A percentile compares a stretch with the other conserved stretches of the same genome.
phyloP scores from a whole-genome alignment of 2,797 vertebrate genomes.

The Micropoecilia bifurca region DNA sequence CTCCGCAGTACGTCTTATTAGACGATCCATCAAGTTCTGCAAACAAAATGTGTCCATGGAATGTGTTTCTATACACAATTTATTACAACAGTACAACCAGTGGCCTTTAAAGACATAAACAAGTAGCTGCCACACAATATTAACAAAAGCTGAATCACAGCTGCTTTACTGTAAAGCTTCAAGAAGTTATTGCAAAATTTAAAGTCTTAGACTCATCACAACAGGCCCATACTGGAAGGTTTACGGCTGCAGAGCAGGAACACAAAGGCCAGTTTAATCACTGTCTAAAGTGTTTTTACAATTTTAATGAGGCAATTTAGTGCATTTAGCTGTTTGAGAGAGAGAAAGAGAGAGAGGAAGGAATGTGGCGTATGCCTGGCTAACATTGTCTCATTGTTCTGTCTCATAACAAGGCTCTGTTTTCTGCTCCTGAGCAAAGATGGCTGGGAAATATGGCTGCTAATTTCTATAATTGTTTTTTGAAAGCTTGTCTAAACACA shows the following conservation, averaged over 20 bases:
- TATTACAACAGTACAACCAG: constrained; percentile 44
- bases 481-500: constrained; percentile 52
- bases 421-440: constrained; percentile 71
- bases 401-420: constrained; percentile 77
- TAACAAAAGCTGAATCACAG: constrained; percentile 50
- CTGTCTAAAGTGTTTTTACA: constrained; percentile 75
- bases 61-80: constrained; percentile 41
- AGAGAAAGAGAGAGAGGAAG: constrained; percentile 68
- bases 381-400: constrained; percentile 81
- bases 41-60: constrained; percentile 34
- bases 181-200: constrained; percentile 67
- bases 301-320: constrained; percentile 82
- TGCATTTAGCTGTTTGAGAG: constrained; percentile 73
- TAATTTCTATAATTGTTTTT: constrained; percentile 24
- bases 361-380: constrained; percentile 71
- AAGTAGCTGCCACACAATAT: constrained; percentile 54
- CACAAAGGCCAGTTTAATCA: constrained; percentile 72
- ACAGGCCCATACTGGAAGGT: constrained; percentile 56
- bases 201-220: constrained; percentile 58
- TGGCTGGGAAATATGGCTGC: constrained; percentile 68
- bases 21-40: constrained; percentile 44
- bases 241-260: constrained; percentile 54
- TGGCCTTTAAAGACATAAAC: constrained; percentile 58
- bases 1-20: constrained; percentile 50
- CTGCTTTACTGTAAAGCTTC: constrained; percentile 35